Evolutionary conservation across 2,113 vertebrate species (phyloP), one percentile per base, ranked within the genome.

Genomic region (Myrmophylax atrothorax): DNA sequence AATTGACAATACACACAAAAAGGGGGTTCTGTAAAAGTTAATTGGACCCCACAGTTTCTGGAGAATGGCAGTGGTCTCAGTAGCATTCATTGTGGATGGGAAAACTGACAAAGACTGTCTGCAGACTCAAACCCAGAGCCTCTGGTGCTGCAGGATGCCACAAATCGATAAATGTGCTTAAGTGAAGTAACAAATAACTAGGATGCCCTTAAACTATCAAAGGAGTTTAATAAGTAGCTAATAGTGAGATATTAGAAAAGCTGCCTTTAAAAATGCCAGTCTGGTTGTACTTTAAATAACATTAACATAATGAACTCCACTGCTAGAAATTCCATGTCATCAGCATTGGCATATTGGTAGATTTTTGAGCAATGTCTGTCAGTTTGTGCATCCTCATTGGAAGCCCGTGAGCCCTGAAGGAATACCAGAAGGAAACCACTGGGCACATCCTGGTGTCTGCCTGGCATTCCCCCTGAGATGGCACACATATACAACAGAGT

Each of bases 401-500:
- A 70, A 70, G 28, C 46, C 58, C 14, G 29, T 0, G 4, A 59
- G 22, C 28, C n/a, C 49, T 77, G 29, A 7, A 88, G 38, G 19
- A 60, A 33, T 2, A 1, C 10, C 18, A 56, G 55, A 49, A 74
- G 35, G 38, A 69, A 40, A 78, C 3, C 1, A 2, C 7, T 33
- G 55, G 1, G 3, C 17, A n/a, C 1, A 2, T 72, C 12, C 53
- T 44, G 15, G 22, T 67, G 59, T 38, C 24, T 68, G 55, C 40
- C 16, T 33, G 7, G 47, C 1, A 0, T 19, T 13, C 5, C 28
- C 2, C 60, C 20, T 62, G 29, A 35, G 26, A 10, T 20, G 14
- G 4, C 64, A 87, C 31, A 15, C 0, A 0, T 16, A 8, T 2
- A 0, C 13, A 42, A 11, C 18, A 53, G 7, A 55, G 5, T 18